phyloP scores from a whole-genome alignment of 2,888 invertebrate genomes.

The Cephus nigrinus region DNA sequence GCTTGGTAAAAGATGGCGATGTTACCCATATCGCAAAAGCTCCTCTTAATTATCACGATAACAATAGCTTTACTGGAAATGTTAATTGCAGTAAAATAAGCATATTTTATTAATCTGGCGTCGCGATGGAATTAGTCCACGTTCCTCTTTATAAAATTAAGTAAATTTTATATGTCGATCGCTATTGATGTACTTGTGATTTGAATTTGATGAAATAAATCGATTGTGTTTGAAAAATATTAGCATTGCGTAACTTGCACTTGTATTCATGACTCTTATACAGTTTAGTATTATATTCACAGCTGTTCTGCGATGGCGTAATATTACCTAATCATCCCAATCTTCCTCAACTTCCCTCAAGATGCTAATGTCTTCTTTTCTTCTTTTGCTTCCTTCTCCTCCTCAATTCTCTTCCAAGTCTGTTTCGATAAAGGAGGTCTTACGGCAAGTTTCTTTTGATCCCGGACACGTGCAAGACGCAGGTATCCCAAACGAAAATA shows the following conservation, averaged over 20 bases:
- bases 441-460: conserved; percentile 1
- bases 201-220: neutral
- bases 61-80: conserved; percentile 5
- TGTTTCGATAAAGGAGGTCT: neutral
- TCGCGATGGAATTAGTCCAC: neutral
- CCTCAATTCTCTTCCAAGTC: neutral
- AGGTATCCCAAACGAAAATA: neutral
- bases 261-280: neutral
- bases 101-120: neutral
- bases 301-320: neutral
- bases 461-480: neutral
- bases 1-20: conserved; percentile 8
- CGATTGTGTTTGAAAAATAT: neutral
- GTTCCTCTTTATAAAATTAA: neutral
- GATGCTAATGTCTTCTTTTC: neutral
- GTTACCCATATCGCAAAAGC: conserved; percentile 26
- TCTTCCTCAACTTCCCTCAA: neutral
- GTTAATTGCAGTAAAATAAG: neutral
- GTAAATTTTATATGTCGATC: neutral
- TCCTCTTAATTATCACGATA: conserved; percentile 28
- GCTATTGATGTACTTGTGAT: neutral
- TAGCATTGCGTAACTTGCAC: neutral
- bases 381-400: neutral
- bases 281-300: neutral
- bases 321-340: neutral